phyloP scores from a whole-genome alignment of 2,113 vertebrate genomes.

The Chaenogobius annularis region DNA sequence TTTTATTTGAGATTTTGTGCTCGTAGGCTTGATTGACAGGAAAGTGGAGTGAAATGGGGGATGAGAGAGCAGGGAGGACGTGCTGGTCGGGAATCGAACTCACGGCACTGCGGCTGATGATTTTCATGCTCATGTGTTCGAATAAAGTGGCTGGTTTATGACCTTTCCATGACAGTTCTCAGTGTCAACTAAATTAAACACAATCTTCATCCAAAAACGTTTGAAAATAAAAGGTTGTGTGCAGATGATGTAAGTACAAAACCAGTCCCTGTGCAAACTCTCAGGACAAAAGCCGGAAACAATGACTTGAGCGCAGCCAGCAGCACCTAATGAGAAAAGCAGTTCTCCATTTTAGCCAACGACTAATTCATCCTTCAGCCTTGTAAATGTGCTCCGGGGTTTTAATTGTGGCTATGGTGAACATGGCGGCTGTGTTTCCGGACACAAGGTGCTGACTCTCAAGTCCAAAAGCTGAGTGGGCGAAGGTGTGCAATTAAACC shows the following conservation, averaged over 20 bases:
- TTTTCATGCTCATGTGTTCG: too few relatives aligned
- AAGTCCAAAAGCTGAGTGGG: background rate
- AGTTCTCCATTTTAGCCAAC: conserved; percentile 30
- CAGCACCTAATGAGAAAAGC: conserved; percentile 53
- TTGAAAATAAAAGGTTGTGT: conserved; percentile 24
- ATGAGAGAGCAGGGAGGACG: too few relatives aligned
- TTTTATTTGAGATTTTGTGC: too few relatives aligned
- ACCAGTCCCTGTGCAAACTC: conserved; percentile 24
- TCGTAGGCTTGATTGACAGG: too few relatives aligned
- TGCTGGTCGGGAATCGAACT: too few relatives aligned
- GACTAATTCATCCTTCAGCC: conserved; percentile 30
- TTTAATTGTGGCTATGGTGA: conserved; percentile 28
- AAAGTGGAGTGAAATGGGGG: too few relatives aligned
- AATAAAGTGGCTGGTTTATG: too few relatives aligned
- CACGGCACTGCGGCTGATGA: too few relatives aligned
- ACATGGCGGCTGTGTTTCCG: conserved; percentile 39
- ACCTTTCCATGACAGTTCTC: too few relatives aligned
- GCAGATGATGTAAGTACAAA: conserved; percentile 35
- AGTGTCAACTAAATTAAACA: too few relatives aligned
- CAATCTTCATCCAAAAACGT: conserved; percentile 12
- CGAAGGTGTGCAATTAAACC: conserved; percentile 25
- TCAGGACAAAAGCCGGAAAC: conserved; percentile 47
- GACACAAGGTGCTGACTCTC: conserved; percentile 17
- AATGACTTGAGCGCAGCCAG: conserved; percentile 47
- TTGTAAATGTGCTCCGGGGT: conserved; percentile 42